Evolutionary conservation across 2,797 vertebrate species (phyloP), one percentile per base, ranked within the genome.

Genomic region (Halcyon chelicuti): DNA sequence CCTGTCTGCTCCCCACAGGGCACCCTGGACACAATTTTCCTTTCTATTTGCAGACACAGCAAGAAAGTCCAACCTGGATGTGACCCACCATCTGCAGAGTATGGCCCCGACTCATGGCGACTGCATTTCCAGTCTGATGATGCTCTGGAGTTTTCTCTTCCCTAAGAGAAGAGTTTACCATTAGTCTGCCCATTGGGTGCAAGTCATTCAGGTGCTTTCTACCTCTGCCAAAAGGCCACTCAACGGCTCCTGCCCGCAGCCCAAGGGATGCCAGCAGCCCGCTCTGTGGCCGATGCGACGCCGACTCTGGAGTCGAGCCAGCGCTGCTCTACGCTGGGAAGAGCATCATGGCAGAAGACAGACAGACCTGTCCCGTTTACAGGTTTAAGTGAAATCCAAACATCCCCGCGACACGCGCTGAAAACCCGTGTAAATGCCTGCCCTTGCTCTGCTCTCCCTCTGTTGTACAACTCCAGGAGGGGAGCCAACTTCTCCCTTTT

Each of bases 391-490:
- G 83, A 65, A 92, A 78, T 35, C 29, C 84, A 82, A 89, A 90
- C 33, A 60, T 33, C 49, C 37, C 49, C 2, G 3, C 1, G 8
- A 37, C 0, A 14, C 1, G 6, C 0, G 6, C 58, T 52, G 44
- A 60, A 63, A 74, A 4, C 47, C 49, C 28, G 2, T 82, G 31
- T 12, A n/a, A 47, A 31, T 0, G 4, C 63, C 84, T 91, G 97
- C 90, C 93, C 92, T 96, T 94, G 93, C 44, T 86, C 71, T 55
- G 66, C 63, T 37, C 60, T 86, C 90, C 40, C 40, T 73, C 74
- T 88, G 68, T 21, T 55, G 58, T 75, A 67, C 51, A 73, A 44
- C 72, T 76, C 58, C 68, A 84, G 62, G 57, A 63, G 77, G 15
- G 81, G 14, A 79, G 46, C 60, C 70, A 51, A 31, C 46, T 54